These are phyloP conservation scores for Mechanitis mazaeus DNA, from an alignment of 2,888 invertebrate species.

Conservation along the genomic window DNA sequence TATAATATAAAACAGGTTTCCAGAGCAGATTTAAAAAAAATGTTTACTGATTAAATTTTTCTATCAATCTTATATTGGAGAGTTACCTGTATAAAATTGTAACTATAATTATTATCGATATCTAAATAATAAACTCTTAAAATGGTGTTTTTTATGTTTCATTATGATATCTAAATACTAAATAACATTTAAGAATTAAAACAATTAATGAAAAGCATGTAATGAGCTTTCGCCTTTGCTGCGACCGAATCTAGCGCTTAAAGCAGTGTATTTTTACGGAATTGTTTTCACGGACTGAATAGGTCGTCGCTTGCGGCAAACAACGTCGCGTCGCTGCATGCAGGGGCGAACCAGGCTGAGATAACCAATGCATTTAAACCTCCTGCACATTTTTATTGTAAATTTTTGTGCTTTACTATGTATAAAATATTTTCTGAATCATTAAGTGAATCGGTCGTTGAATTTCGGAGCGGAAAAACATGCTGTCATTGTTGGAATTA, in stretches of 20 bases:
- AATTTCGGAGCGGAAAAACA: conserved; percentile 17
- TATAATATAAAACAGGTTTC: neutral
- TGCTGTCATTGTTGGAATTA: conserved; percentile 18
- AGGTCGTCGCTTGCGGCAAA: conserved; percentile 44
- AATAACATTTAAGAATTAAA: too few relatives aligned
- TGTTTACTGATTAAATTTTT: too few relatives aligned
- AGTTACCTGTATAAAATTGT: too few relatives aligned
- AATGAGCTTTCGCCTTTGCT: neutral
- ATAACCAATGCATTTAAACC: neutral
- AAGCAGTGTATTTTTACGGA: conserved; percentile 32
- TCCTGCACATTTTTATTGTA: neutral
- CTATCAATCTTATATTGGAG: too few relatives aligned
- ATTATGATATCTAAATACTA: too few relatives aligned
- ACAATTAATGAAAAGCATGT: too few relatives aligned
- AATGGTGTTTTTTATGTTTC: too few relatives aligned
- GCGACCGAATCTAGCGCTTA: conserved; percentile 15
- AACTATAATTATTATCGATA: too few relatives aligned
- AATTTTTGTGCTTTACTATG: neutral
- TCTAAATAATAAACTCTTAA: too few relatives aligned
- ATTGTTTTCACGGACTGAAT: conserved; percentile 47
- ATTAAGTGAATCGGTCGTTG: conserved; percentile 12
- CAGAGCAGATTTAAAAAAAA: neutral
- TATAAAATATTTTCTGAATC: conserved; percentile 22
- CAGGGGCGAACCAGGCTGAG: neutral
- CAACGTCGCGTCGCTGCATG: conserved; percentile 25